These are phyloP conservation scores for Sphyrna mokarran DNA, from an alignment of 2,113 vertebrate genomes.

Conservation along the genomic window DNA sequence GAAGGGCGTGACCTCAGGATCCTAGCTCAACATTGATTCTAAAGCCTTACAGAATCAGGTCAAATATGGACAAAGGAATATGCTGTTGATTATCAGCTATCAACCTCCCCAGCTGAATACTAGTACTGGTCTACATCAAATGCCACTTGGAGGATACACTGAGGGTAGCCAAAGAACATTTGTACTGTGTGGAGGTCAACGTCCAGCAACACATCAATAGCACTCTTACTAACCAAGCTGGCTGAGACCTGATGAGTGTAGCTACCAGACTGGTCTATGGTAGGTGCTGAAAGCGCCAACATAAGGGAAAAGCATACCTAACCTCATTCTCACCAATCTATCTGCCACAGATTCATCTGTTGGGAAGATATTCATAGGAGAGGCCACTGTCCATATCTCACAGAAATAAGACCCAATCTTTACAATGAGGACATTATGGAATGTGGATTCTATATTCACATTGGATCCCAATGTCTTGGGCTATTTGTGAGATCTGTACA, in stretches of 20 bases:
- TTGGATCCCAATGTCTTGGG: neutral
- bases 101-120: neutral
- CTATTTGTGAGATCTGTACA: neutral
- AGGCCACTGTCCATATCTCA: neutral
- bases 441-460: neutral
- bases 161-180: neutral
- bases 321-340: neutral
- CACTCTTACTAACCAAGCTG: neutral
- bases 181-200: neutral
- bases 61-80: neutral
- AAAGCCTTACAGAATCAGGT: neutral
- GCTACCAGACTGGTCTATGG: neutral
- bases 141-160: neutral
- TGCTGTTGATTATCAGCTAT: neutral
- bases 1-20: neutral
- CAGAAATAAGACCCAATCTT: neutral
- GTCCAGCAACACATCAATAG: neutral
- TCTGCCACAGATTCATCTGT: neutral
- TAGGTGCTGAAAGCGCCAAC: neutral
- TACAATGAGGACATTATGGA: neutral
- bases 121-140: neutral
- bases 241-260: neutral
- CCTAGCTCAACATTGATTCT: neutral
- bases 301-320: neutral
- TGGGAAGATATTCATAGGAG: neutral